Evolutionary conservation across 2,888 invertebrate genomes (phyloP), one percentile per base, ranked within the genome.

Genomic region (Crocallis elinguaria): DNA sequence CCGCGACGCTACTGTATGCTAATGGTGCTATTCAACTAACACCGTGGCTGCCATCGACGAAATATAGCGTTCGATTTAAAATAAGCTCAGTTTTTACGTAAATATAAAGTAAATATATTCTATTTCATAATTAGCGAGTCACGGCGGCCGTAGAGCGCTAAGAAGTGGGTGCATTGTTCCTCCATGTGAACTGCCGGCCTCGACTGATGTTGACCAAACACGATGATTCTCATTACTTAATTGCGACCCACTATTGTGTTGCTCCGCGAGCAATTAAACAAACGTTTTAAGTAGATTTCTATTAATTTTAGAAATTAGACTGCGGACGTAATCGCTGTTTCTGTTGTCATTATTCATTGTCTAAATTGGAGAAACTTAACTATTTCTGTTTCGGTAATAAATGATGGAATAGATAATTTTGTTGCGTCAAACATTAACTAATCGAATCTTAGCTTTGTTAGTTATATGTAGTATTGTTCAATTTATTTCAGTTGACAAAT

Each of bases 201-300:
- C 77, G 67, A 72, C 71, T 83, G 78, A 80, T 79, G 83, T 80
- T 82, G 82, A 80, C 79, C 79, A 79, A 82, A 76, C 77, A 73
- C 74, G 70, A 74, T 69, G 78, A 81, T 88, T 89, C 87, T 77
- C 88, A 88, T 88, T 88, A 85, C 83, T 84, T 88, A 89, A 89
- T 88, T 88, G 82, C 78, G 60, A 70, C 68, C 70, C 64, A 74
- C 89, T 76, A 89, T 90, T 89, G 89, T 90, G 81, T 83, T 71
- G 59, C 55, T 73, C 70, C 74, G 75, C 75, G 70, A 70, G 75
- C 78, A 87, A 86, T 84, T 84, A 86, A 84, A 83, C 79, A 79
- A 82, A 83, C 75, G 78, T 79, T 74, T 75, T 82, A 78, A 81
- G 77, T 80, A 79, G 81, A 80, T 84, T 86, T 85, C 79, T 84